Base-by-base conservation (phyloP, 2,888 invertebrate genomes). In the Petrophora chlorosata region DNA sequence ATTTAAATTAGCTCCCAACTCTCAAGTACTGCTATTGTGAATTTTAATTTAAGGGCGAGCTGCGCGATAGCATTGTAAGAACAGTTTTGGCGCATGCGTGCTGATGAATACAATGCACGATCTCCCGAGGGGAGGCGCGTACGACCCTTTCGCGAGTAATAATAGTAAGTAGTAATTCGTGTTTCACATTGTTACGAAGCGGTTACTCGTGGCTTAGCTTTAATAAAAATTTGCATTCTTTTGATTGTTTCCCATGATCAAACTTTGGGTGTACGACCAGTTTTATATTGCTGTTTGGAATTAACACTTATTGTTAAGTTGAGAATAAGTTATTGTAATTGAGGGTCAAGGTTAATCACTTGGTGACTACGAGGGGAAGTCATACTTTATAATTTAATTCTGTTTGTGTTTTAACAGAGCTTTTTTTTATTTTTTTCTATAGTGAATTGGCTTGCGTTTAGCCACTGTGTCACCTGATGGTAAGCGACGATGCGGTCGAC, bases 81-180 rank as follows among this genome's bases (percentile, higher is more conserved):
- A 54, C 53, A 58, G 39, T 63, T 62, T 67, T 63, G 57, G 66
- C 73, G 70, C 72, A 70, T 63, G 68, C 61, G 60, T 56, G 52
- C 34, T 7, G 42, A 7, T 52, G 59, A 55, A 62, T 75, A 77
- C 81, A 82, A 79, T 76, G 59, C 53, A 42, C 50, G 54, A 50
- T 56, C 59, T 61, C 48, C 30, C 53, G 52, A 44, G 52, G 67
- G 70, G 69, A 67, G 67, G 73, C 72, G 60, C 62, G 55, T 48
- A 59, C 69, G 67, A 78, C 78, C 79, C 80, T 70, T 73, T 71
- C 47, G 59, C 61, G 61, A 70, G 58, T 72, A 70, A 70, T 73
- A 73, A 49, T 39, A 39, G 28, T 33, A 8, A 38, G 14, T 36
- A 33, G 22, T 47, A 17, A 71, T 73, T 67, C 61, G 45, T 59